Evolutionary conservation across 2,888 invertebrate species (phyloP).

Genomic region (Noctuana brunneofusca): DNA sequence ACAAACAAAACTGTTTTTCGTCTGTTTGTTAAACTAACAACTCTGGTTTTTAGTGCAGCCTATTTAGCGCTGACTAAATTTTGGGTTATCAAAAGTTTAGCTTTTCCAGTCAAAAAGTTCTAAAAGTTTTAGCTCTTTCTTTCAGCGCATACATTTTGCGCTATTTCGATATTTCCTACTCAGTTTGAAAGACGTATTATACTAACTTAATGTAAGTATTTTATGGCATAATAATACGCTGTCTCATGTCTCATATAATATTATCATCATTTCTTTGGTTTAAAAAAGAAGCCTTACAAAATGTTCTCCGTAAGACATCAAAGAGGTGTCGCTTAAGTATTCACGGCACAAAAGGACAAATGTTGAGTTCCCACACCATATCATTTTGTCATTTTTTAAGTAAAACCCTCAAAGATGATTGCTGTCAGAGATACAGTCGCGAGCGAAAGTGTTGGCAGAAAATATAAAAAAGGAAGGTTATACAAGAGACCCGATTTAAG

Average conservation of each 20-base stretch:
- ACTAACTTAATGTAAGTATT: not conserved
- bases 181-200: not conserved
- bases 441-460: constrained; percentile 34
- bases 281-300: constrained; percentile 23
- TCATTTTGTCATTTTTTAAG: constrained; percentile 62
- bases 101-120: too few relatives aligned
- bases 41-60: too few relatives aligned
- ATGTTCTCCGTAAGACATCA: constrained; percentile 47
- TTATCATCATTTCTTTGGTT: not conserved
- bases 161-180: not conserved
- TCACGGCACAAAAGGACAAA: constrained; percentile 54
- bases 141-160: too few relatives aligned
- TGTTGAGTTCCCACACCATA: constrained; percentile 51
- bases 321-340: constrained; percentile 67
- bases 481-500: too few relatives aligned
- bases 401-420: constrained; percentile 55
- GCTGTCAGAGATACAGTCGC: constrained; percentile 52
- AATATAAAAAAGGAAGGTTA: not conserved
- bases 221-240: not conserved
- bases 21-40: too few relatives aligned
- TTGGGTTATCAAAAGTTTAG: too few relatives aligned
- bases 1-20: too few relatives aligned
- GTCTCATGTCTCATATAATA: not conserved
- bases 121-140: too few relatives aligned
- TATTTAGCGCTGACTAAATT: too few relatives aligned